Conservation (phyloP, 2,797 vertebrate species). For the Rhynchotus rufescens region DNA sequence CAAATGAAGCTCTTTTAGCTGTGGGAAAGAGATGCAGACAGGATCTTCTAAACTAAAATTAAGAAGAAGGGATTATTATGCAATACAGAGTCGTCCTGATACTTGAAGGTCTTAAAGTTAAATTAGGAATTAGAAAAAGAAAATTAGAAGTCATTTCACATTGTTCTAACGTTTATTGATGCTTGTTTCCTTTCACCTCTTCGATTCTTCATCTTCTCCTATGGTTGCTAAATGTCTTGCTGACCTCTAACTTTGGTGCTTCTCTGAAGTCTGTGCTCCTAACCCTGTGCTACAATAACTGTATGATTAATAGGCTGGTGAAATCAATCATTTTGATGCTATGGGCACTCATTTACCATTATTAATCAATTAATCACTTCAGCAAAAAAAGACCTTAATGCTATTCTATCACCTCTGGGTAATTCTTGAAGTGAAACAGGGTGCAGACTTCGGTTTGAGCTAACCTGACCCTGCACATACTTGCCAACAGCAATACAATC, state of each 20-base stretch:
- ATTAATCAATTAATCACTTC: conserved; percentile 38
- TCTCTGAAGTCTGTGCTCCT: background rate
- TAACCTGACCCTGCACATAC: background rate
- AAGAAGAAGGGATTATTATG: background rate
- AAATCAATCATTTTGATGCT: background rate
- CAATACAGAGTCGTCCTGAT: background rate
- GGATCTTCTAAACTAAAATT: background rate
- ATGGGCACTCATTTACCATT: background rate
- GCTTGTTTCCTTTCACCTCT: background rate
- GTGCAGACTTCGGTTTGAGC: background rate
- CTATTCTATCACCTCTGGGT: background rate
- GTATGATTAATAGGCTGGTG: conserved; percentile 2
- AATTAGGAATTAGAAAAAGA: conserved; percentile 2
- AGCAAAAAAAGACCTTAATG: background rate
- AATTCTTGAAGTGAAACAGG: background rate
- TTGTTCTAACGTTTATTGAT: background rate
- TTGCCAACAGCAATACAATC: background rate
- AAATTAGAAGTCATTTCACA: background rate
- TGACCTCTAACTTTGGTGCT: background rate
- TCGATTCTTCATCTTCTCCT: background rate
- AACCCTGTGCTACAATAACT: background rate
- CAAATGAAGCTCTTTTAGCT: background rate
- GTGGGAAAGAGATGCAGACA: background rate
- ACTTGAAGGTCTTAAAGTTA: background rate
- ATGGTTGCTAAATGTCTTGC: background rate